Evolutionary conservation across 2,797 vertebrate species (phyloP).

Genomic region (Artibeus lituratus): DNA sequence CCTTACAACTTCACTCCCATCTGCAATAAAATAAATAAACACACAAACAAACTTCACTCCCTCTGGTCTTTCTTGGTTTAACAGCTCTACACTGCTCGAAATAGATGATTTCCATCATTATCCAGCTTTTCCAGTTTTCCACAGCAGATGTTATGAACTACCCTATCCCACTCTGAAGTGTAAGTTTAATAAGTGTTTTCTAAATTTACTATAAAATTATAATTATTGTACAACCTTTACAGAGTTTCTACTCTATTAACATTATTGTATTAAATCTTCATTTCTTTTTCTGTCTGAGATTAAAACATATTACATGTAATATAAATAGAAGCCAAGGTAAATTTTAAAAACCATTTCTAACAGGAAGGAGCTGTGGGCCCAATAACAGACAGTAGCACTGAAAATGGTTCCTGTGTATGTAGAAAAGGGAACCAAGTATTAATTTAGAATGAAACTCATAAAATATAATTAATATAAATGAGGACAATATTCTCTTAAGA

Average conservation of each 20-base stretch:
- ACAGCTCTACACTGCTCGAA: background rate
- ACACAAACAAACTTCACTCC: background rate
- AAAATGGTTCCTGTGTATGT: background rate
- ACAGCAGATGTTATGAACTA: background rate
- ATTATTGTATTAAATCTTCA: background rate
- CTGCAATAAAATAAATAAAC: too few relatives aligned
- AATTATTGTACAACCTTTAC: background rate
- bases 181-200: background rate
- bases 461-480: slow-evolving; percentile 9
- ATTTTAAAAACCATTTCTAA: background rate
- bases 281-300: background rate
- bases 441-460: background rate
- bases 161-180: background rate
- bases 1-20: background rate
- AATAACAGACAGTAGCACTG: background rate
- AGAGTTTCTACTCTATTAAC: background rate
- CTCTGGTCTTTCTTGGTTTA: background rate
- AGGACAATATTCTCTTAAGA: background rate
- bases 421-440: background rate
- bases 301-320: background rate
- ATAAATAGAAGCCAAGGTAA: background rate
- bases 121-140: background rate
- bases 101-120: background rate
- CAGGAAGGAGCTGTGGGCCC: background rate
- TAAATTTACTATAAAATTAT: background rate